Evolutionary conservation across 2,113 vertebrate species (phyloP), one percentile per base, ranked within the genome.

Genomic region (Lagenorhynchus albirostris): DNA sequence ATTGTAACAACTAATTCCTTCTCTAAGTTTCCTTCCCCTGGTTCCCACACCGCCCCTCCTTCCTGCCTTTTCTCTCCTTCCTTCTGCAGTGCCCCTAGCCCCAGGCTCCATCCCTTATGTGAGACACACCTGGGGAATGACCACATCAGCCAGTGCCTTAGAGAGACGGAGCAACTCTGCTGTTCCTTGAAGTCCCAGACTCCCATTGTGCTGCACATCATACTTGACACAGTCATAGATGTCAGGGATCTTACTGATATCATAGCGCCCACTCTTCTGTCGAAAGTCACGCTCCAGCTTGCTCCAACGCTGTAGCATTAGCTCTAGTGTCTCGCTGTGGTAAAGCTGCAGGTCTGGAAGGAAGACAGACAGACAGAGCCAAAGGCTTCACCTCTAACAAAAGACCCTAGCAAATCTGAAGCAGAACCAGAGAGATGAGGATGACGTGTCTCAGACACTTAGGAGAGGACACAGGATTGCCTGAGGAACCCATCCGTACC

Each of bases 181-280:
- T 9, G 99, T 99, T 98, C 99, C 99, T 98, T 99, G 99, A 95
- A 99, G 99, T 41, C 99, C 99, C 95, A 99, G 99, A 0, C 99
- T 98, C 9, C 98, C 98, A 94, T 99, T 99, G 98, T 99, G 99
- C 97, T 99, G 99, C 1, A 99, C 99, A 8, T 99, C 99, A 5
- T 99, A 99, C 96, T 99, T 99, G 97, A 99, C 99, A 70, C 99
- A 99, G 98, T 99, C 99, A 0, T 99, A 99, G 95, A 99, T 99
- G 92, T 99, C 99, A 0, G 99, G 99, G 93, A 99, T 99, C 98
- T 99, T 99, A 98, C 99, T 99, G 98, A 99, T 99, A 98, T 99
- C 99, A 0, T 99, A 99, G 55, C 99, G 99, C 18, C 99, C 99
- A 0, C 98, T 99, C 98, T 99, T 99, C 99, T 99, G 99, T 95